These are phyloP conservation scores for Coleophora deauratella DNA, from an alignment of 2,888 invertebrate genomes.

Conservation along the genomic window DNA sequence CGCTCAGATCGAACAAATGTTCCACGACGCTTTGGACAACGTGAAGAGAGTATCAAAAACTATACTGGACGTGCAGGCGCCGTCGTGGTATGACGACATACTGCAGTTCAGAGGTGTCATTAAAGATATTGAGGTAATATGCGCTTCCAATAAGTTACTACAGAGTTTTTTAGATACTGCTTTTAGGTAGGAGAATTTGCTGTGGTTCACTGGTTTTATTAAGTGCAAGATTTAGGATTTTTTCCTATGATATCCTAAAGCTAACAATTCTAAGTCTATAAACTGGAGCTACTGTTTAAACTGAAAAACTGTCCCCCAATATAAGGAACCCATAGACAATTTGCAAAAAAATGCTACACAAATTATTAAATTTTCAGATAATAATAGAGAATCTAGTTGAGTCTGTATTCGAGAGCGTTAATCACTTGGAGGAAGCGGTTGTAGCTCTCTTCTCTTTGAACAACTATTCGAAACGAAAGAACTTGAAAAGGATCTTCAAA, in stretches of 20 bases:
- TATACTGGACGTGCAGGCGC: constrained; percentile 85
- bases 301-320: too few species aligned
- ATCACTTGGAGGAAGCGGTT: constrained; percentile 87
- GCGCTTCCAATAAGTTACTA: too few species aligned
- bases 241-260: too few species aligned
- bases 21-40: constrained; percentile 75
- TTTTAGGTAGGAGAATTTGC: too few species aligned
- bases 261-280: too few species aligned
- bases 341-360: too few species aligned
- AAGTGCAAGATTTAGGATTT: too few species aligned
- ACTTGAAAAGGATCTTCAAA: constrained; percentile 79
- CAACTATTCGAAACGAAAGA: constrained; percentile 84
- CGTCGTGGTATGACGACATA: constrained; percentile 88
- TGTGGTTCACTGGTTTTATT: too few species aligned
- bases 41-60: constrained; percentile 75
- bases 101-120: constrained; percentile 74
- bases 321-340: too few species aligned
- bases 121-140: constrained; percentile 74
- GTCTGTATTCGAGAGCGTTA: constrained; percentile 84
- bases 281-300: too few species aligned
- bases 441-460: constrained; percentile 84
- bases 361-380: too few species aligned
- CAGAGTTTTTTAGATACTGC: constrained; percentile 16
- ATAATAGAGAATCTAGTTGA: constrained; percentile 88
- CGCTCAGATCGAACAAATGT: constrained; percentile 82